Percentiles rank a stretch among this genome's conserved stretches.
Conservation (phyloP, 1,140 invertebrate genomes). For the Drosophila auraria region DNA sequence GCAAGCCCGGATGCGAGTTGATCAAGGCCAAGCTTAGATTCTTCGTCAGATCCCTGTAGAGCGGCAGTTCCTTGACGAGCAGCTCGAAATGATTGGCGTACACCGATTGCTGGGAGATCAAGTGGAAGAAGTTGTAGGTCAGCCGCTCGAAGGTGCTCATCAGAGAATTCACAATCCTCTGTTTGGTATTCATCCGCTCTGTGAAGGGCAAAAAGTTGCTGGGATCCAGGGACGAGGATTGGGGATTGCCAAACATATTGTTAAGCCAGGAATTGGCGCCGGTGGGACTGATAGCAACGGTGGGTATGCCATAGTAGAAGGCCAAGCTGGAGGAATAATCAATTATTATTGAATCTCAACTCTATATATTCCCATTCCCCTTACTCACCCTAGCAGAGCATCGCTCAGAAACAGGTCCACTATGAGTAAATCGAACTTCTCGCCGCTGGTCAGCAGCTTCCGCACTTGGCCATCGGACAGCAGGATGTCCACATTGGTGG, state of each 20-base stretch:
- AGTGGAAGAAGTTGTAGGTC: slow-evolving; percentile 80
- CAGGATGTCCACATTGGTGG: slow-evolving; percentile 74
- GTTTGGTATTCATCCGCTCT: slow-evolving; percentile 87
- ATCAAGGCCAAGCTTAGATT: slow-evolving; percentile 88
- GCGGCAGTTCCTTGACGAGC: slow-evolving; percentile 75
- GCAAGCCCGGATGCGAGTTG: slow-evolving; percentile 88
- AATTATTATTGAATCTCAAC: neutral
- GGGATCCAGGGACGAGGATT: slow-evolving; percentile 87
- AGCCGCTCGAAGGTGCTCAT: slow-evolving; percentile 80
- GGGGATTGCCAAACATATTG: slow-evolving; percentile 88
- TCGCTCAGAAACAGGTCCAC: slow-evolving; percentile 79
- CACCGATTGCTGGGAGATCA: slow-evolving; percentile 80
- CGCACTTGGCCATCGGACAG: slow-evolving; percentile 64
- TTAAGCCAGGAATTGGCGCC: slow-evolving; percentile 88
- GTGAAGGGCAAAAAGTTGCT: slow-evolving; percentile 86
- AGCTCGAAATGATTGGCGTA: slow-evolving; percentile 78
- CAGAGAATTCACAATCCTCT: slow-evolving; percentile 87
- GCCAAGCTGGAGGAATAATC: slow-evolving; percentile 84
- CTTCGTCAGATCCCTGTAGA: slow-evolving; percentile 86
- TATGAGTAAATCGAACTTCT: slow-evolving; percentile 76
- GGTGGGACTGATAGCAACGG: slow-evolving; percentile 87
- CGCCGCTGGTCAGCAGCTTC: slow-evolving; percentile 68
- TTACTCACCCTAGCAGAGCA: slow-evolving; percentile 79
- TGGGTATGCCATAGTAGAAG: slow-evolving; percentile 86
- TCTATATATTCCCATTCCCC: neutral